Evolutionary conservation across 2,797 vertebrate genomes (phyloP).

Genomic region (Holocentrus rufus): DNA sequence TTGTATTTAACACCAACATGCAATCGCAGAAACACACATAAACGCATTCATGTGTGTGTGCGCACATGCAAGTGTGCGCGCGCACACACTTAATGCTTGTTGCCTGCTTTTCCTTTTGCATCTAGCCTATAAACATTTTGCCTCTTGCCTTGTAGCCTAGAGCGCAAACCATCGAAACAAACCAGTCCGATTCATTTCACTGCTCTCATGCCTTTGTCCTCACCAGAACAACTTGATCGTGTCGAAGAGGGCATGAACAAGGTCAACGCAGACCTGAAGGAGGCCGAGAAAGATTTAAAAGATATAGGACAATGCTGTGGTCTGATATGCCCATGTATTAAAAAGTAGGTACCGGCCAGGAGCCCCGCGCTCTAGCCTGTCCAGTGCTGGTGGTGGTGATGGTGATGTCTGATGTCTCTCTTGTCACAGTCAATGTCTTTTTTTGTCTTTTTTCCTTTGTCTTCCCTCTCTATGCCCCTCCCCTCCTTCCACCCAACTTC

Average conservation of each 20-base stretch:
- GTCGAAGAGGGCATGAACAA: constrained; percentile 99
- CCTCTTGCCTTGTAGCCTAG: constrained; percentile 62
- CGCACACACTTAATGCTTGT: constrained; percentile 26
- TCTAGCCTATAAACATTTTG: constrained; percentile 31
- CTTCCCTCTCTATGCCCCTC: constrained; percentile 57
- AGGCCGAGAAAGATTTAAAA: constrained; percentile 99
- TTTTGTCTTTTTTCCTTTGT: constrained; percentile 87
- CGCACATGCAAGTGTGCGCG: not conserved
- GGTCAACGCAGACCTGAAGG: constrained; percentile 99
- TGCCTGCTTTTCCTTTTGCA: constrained; percentile 65
- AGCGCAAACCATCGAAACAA: constrained; percentile 28
- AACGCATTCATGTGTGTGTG: not conserved
- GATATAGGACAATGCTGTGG: constrained; percentile 99
- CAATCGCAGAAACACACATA: constrained; percentile 10
- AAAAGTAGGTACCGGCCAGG: constrained; percentile 98
- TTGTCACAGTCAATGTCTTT: constrained; percentile 98
- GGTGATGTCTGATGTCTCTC: constrained; percentile 84
- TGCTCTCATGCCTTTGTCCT: constrained; percentile 99
- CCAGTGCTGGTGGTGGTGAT: constrained; percentile 83
- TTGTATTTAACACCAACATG: not conserved
- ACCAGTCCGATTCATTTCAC: constrained; percentile 88
- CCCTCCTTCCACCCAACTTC: constrained; percentile 24
- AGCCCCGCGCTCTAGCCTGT: constrained; percentile 88
- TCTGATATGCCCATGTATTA: constrained; percentile 98
- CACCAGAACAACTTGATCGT: constrained; percentile 99